A percentile compares a stretch with the other conserved stretches of the same genome.
These are phyloP conservation scores for Dufourea novaeangliae DNA, from an alignment of 1,140 invertebrate genomes.

Conservation along the genomic window DNA sequence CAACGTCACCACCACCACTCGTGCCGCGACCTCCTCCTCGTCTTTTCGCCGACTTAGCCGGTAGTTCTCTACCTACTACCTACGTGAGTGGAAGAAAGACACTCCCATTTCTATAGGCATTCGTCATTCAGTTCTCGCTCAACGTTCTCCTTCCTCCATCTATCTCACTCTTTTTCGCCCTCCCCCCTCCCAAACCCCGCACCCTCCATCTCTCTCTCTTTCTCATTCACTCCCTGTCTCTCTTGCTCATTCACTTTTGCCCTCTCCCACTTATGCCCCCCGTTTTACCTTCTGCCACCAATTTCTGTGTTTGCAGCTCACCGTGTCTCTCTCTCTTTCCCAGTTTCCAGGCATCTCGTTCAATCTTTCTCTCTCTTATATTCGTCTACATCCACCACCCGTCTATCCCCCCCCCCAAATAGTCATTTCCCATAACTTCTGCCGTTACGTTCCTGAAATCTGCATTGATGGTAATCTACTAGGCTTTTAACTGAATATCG, in stretches of 20 bases:
- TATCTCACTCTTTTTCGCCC: constrained; percentile 1
- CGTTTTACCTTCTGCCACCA: constrained; percentile 9
- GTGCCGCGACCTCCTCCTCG: constrained; percentile 55
- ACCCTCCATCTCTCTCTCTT: no score
- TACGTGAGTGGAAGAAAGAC: constrained; percentile 62
- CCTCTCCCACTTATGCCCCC: constrained; percentile 7
- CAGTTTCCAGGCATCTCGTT: no score
- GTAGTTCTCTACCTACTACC: constrained; percentile 51
- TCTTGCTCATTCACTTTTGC: no score
- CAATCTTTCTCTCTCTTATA: neutral
- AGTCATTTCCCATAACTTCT: constrained; percentile 41
- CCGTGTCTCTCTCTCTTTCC: constrained; percentile 40
- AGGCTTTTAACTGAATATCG: constrained; percentile 64
- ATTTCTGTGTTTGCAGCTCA: constrained; percentile 42
- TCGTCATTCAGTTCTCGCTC: constrained; percentile 71
- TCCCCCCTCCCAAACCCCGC: no score
- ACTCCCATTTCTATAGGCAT: constrained; percentile 72
- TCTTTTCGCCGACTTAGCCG: constrained; percentile 63
- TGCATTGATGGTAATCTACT: constrained; percentile 65
- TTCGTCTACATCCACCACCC: neutral
- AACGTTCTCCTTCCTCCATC: constrained; percentile 37
- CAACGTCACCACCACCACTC: constrained; percentile 42
- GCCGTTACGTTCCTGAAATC: constrained; percentile 50
- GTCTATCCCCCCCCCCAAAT: neutral
- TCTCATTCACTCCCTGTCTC: constrained; percentile 48